Base-by-base conservation (phyloP, 2,113 vertebrate genomes). In the Bujurquina vittata region DNA sequence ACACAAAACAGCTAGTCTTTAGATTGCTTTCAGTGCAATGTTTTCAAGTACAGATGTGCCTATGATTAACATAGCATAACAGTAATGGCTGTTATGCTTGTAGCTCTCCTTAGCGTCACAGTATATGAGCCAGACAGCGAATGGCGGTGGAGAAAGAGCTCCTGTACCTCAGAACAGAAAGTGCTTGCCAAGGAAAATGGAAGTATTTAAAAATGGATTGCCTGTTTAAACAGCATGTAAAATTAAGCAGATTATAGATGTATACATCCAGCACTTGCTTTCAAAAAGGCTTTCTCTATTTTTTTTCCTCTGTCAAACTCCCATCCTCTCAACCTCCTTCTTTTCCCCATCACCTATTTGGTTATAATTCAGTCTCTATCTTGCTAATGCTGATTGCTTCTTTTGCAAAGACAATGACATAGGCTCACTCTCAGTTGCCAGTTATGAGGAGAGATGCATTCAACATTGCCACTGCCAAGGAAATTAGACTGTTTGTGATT, bases 401-500 rank as follows among this genome's bases (percentile, higher is more conserved):
- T 88, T 87, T 76, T 87, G 76, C 58, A 26, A 74, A 92, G 83
- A 92, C 92, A 92, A 90, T 85, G 77, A 88, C 74, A 76, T 75
- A 57, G 54, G 46, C 81, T 86, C 84, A n/a, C 74, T 69, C 76
- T 77, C 85, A 93, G 74, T 52, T 65, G 54, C 2, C 61, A 60
- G 67, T 84, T 80, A 88, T 62, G 62, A 84, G 60, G 37, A 76
- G 62, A 83, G 65, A 85, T 81, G 65, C 73, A 82, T 61, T 85
- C 85, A 31, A 26, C 20, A 26, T 37, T 85, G 79, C 73, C 69
- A 81, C 80, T 55, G 35, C 46, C 59, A 76, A 79, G 86, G 84
- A 90, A 92, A 92, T 91, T 77, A 90, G 77, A 54, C 23, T 35
- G 31, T 84, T 89, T 88, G 77, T 90, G 94, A 94, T 92, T 93